phyloP scores from a whole-genome alignment of 2,888 invertebrate species.

The Drosophila phalerata region DNA sequence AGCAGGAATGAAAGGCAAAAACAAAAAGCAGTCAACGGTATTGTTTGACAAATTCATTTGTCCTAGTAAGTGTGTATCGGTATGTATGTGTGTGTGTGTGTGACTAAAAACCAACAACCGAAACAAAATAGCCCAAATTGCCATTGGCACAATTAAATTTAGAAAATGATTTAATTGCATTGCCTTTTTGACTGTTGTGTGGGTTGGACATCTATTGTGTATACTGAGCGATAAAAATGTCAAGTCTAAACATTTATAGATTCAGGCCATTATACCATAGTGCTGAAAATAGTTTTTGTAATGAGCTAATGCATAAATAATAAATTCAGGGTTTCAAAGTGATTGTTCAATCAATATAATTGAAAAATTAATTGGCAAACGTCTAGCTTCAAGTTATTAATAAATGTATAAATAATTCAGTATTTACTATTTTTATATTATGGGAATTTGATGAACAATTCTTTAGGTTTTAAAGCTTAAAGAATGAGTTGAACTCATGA shows the following conservation, averaged over 20 bases:
- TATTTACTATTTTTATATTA: not conserved
- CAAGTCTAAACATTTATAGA: constrained; percentile 3
- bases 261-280: not conserved
- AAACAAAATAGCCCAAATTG: constrained; percentile 33
- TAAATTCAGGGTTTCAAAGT: not conserved
- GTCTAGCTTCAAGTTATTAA: constrained; percentile 3
- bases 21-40: constrained; percentile 35
- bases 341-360: constrained; percentile 14
- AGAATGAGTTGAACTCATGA: constrained; percentile 1
- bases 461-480: constrained; percentile 8
- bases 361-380: constrained; percentile 6
- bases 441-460: not conserved
- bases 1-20: constrained; percentile 6
- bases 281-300: constrained; percentile 1
- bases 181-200: constrained; percentile 10
- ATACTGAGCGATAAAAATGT: constrained; percentile 28
- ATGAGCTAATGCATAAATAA: constrained; percentile 40
- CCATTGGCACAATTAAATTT: constrained; percentile 53
- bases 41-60: constrained; percentile 43
- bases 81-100: not conserved
- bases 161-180: constrained; percentile 48
- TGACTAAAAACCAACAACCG: not conserved
- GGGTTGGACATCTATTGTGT: not conserved
- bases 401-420: constrained; percentile 12
- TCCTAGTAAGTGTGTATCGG: constrained; percentile 1